Conservation (phyloP, 2,797 vertebrate species). For the Mormyrops attenuatus region DNA sequence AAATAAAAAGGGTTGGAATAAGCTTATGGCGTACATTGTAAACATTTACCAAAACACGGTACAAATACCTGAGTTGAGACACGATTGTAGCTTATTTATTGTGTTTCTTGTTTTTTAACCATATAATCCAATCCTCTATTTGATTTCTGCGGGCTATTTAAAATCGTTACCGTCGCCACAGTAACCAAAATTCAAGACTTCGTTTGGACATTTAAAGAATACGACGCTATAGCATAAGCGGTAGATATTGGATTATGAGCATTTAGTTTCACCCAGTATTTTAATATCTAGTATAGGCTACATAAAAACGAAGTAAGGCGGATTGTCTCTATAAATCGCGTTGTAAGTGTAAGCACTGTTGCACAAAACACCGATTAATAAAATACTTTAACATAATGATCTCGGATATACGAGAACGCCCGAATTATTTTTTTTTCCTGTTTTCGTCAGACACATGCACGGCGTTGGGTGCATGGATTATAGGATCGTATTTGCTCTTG, state of each 20-base stretch:
- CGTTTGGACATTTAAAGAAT: neutral
- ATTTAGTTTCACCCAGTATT: neutral
- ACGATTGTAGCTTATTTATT: neutral
- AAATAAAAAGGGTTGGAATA: constrained; percentile 5
- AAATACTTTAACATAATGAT: neutral
- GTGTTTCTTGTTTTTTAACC: neutral
- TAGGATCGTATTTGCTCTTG: neutral
- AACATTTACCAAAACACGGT: neutral
- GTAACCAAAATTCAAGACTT: constrained; percentile 8
- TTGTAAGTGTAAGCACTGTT: neutral
- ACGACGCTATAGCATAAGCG: neutral
- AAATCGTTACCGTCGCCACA: constrained; percentile 9
- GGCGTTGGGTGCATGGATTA: neutral
- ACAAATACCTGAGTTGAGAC: neutral
- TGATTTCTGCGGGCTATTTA: neutral
- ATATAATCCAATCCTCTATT: neutral
- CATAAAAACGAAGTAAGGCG: neutral
- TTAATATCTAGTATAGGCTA: neutral
- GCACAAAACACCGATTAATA: neutral
- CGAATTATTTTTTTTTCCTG: neutral
- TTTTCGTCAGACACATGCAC: neutral
- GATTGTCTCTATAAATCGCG: neutral
- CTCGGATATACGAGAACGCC: neutral
- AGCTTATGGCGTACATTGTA: neutral
- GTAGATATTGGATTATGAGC: neutral